A percentile compares a stretch with the other conserved stretches of the same genome.
Conservation (phyloP, 2,888 invertebrate genomes). For the Mermis nigrescens region DNA sequence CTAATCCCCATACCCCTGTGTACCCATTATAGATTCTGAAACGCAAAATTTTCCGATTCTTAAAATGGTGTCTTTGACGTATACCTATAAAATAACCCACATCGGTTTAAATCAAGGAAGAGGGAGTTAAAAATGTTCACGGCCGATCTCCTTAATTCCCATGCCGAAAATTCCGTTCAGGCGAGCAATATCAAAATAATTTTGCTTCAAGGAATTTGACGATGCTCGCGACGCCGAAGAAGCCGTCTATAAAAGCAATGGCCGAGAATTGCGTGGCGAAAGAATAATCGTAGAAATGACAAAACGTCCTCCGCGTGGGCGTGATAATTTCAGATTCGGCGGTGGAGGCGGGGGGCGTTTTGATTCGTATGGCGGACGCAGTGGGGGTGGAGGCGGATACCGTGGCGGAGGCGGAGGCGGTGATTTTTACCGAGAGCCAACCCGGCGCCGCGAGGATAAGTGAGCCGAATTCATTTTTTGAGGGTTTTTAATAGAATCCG, state of each 20-base stretch:
- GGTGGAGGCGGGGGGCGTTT: background rate
- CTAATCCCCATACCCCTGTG: no score
- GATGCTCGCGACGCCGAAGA: constrained; percentile 1
- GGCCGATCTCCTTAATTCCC: no score
- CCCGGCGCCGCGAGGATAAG: background rate
- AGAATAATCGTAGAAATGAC: background rate
- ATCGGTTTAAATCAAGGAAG: no score
- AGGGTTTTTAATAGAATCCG: no score
- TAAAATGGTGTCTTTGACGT: no score
- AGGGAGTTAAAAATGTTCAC: no score
- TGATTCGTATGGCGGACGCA: background rate
- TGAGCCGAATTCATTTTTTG: no score
- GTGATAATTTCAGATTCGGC: background rate
- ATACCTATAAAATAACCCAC: no score
- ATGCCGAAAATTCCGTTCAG: no score
- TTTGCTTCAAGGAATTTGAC: background rate
- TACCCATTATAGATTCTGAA: no score
- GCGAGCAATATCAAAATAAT: no score
- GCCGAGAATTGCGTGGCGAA: background rate
- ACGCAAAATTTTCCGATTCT: no score
- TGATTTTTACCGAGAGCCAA: background rate
- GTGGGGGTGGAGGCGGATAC: background rate
- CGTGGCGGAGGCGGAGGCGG: background rate
- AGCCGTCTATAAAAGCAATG: background rate
- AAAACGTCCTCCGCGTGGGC: background rate